A percentile compares a stretch with the other conserved stretches of the same genome.
phyloP scores from a whole-genome alignment of 1,140 invertebrate genomes.

The Bombus fervidus region DNA sequence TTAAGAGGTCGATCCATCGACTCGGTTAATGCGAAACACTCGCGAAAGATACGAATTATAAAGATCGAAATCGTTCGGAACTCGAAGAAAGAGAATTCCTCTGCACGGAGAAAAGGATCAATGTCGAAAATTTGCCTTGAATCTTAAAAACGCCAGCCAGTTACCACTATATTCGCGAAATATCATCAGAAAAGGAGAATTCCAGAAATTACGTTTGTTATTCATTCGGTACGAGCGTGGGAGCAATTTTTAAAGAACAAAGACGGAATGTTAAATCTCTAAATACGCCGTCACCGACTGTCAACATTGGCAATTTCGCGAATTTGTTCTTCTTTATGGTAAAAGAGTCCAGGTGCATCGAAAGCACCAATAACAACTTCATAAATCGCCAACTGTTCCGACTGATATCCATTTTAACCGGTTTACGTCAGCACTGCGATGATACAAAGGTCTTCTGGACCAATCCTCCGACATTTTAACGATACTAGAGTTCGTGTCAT shows the following conservation, averaged over 20 bases:
- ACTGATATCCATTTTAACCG: background rate
- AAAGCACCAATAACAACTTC: background rate
- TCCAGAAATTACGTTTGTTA: background rate
- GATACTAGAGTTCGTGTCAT: too few species aligned
- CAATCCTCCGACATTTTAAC: background rate
- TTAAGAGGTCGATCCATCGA: too few species aligned
- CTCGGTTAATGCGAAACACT: too few species aligned
- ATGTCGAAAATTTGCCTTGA: background rate
- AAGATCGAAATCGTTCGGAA: too few species aligned
- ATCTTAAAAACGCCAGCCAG: background rate
- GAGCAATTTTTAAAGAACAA: background rate
- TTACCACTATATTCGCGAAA: background rate
- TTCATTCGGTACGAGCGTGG: background rate
- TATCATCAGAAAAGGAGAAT: background rate
- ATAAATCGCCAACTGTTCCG: background rate
- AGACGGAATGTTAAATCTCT: slow-evolving; percentile 8
- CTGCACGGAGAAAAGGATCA: background rate
- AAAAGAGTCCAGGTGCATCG: background rate
- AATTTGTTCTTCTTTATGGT: background rate
- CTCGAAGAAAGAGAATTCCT: too few species aligned
- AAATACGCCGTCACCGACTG: too few species aligned
- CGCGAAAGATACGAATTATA: too few species aligned
- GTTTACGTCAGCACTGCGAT: background rate
- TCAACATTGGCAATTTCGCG: background rate
- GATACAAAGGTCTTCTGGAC: background rate